Percentiles rank a stretch among this genome's conserved stretches.
phyloP scores from a whole-genome alignment of 35 echinoderm and acorn worm genomes.

The Eucidaris tribuloides region DNA sequence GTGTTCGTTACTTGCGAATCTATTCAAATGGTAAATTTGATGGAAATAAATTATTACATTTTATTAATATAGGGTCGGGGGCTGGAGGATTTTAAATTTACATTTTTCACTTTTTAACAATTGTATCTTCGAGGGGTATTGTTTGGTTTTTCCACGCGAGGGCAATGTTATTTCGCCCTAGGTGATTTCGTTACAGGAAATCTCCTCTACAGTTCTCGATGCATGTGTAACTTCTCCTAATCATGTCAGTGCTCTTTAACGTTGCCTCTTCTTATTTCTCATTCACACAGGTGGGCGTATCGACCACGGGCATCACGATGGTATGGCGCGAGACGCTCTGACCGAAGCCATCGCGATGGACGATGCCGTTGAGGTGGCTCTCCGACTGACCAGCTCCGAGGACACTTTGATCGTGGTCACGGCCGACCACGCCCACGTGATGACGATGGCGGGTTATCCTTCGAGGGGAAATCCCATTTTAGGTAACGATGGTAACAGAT shows the following conservation, averaged over 20 bases:
- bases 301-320: constrained; percentile 81
- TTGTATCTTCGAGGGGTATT: background rate
- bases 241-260: background rate
- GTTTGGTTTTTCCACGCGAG: background rate
- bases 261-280: background rate
- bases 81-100: too few relatives aligned
- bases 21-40: too few relatives aligned
- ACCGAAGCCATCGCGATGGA: constrained; percentile 75
- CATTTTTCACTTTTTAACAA: too few relatives aligned
- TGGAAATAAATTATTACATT: too few relatives aligned
- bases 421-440: constrained; percentile 83
- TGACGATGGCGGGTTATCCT: constrained; percentile 79
- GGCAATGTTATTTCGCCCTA: background rate
- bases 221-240: background rate
- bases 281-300: constrained; percentile 66
- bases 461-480: constrained; percentile 83
- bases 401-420: constrained; percentile 89
- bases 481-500: constrained; percentile 42
- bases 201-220: background rate
- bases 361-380: constrained; percentile 66
- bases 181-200: background rate
- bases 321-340: constrained; percentile 61
- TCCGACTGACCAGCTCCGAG: constrained; percentile 26
- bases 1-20: too few relatives aligned
- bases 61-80: too few relatives aligned